Evolutionary conservation across 2,113 vertebrate species (phyloP).

Genomic region (Chelonoidis abingdonii): DNA sequence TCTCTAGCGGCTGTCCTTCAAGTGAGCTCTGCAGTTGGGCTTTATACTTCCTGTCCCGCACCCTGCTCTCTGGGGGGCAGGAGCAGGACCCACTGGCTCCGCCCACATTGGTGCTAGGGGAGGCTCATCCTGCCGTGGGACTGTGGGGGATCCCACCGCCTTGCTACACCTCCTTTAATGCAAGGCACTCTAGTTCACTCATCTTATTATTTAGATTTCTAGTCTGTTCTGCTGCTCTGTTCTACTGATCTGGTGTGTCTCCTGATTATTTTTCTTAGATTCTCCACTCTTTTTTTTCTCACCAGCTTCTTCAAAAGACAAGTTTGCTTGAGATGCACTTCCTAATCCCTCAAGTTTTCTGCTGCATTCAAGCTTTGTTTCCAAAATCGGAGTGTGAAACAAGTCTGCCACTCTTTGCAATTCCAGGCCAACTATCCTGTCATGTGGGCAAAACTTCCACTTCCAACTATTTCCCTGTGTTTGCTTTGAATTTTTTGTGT

Average conservation of each 20-base stretch:
- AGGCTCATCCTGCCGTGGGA: no score
- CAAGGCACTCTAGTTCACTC: no score
- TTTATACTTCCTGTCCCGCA: no score
- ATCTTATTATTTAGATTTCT: no score
- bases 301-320: not conserved
- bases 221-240: no score
- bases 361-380: slow-evolving; percentile 40
- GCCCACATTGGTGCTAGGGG: no score
- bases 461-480: not conserved
- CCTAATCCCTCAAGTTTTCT: slow-evolving; percentile 62
- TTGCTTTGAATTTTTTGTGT: not conserved
- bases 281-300: not conserved
- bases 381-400: slow-evolving; percentile 46
- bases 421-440: not conserved
- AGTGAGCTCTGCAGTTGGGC: no score
- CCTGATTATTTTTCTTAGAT: not conserved
- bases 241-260: not conserved
- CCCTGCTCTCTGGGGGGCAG: no score
- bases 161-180: no score
- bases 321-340: slow-evolving; percentile 59
- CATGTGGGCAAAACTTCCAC: not conserved
- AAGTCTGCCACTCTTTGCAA: not conserved
- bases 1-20: no score
- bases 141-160: no score
- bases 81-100: no score